Base-by-base conservation (phyloP, 2,888 invertebrate genomes). In the Phortica magna region DNA sequence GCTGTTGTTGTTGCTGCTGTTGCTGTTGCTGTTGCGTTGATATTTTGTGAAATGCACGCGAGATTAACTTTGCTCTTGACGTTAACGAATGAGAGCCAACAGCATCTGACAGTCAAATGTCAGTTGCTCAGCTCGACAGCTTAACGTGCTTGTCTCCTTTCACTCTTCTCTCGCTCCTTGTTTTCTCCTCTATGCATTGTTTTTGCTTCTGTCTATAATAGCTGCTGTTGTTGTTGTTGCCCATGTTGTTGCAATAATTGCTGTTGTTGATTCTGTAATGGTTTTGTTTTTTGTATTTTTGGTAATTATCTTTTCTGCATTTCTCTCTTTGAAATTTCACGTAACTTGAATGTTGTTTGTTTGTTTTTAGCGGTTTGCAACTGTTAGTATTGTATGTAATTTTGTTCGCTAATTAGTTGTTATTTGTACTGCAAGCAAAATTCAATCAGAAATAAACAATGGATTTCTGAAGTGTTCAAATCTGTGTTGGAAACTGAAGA, bases 21-120 rank as follows among this genome's bases (percentile, higher is more conserved):
- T 59, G 73, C 61, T 73, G 42, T 10, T 39, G 72, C 39, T 57
- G 55, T 39, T 55, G 55, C 65, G 19, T 55, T 53, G 74, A n/a
- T 43, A 71, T 71, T 70, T 76, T 85, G 79, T 79, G 88, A 87
- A 85, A 87, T 88, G 88, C 86, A 87, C 85, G 85, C 85, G 86
- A 87, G 85, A 85, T 85, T 88, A 85, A 85, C 85, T 87, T 87
- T 87, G 85, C 81, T 78, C 79, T 85, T 85, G 85, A 86, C 85
- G 86, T 86, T 88, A 86, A 86, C 85, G 85, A 86, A 86, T 88
- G 85, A 86, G 85, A 85, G 85, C 85, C 85, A 85, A 85, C 86
- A 85, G 86, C 88, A 88, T 79, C 88, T 86, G 85, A 88, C 85
- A 86, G 88, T 88, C 85, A 88, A 88, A 88, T 88, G 85, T 88